Conservation (phyloP, 2,888 invertebrate species). For the Microplitis manilae region DNA sequence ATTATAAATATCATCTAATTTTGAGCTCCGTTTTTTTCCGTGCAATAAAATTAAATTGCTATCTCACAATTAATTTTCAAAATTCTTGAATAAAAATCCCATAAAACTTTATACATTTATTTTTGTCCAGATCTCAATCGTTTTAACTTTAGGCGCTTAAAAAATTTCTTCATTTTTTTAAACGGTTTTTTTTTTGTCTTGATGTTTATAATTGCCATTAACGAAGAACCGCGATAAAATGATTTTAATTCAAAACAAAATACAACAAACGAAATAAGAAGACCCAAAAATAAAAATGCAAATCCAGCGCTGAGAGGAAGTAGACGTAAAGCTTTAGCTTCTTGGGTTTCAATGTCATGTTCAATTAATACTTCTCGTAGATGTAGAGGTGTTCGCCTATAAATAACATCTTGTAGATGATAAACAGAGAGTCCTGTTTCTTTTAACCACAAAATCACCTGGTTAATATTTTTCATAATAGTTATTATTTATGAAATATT, state of each 20-base stretch:
- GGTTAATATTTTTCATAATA: conserved; percentile 3
- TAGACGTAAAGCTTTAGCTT: conserved; percentile 53
- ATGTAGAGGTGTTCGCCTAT: conserved; percentile 54
- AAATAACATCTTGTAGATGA: conserved; percentile 60
- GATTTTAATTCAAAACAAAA: conserved; percentile 59
- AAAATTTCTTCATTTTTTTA: neutral
- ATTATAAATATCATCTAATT: too few species aligned
- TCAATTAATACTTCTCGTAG: conserved; percentile 61
- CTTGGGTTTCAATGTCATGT: conserved; percentile 53
- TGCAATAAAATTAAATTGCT: too few species aligned
- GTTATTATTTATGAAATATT: neutral
- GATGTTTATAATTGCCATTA: neutral
- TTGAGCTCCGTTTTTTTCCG: too few species aligned
- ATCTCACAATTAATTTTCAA: too few species aligned
- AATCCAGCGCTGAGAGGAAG: conserved; percentile 65
- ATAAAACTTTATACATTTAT: too few species aligned
- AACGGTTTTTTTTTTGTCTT: neutral
- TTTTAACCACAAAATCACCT: conserved; percentile 59
- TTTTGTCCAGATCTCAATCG: too few species aligned
- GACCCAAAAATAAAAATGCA: conserved; percentile 55
- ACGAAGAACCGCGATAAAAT: neutral
- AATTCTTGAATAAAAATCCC: too few species aligned
- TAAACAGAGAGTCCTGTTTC: conserved; percentile 59
- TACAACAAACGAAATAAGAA: conserved; percentile 53
- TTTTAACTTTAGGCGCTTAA: too few species aligned